Conservation (phyloP, 1,140 invertebrate species). For the Sesamia nonagrioides region DNA sequence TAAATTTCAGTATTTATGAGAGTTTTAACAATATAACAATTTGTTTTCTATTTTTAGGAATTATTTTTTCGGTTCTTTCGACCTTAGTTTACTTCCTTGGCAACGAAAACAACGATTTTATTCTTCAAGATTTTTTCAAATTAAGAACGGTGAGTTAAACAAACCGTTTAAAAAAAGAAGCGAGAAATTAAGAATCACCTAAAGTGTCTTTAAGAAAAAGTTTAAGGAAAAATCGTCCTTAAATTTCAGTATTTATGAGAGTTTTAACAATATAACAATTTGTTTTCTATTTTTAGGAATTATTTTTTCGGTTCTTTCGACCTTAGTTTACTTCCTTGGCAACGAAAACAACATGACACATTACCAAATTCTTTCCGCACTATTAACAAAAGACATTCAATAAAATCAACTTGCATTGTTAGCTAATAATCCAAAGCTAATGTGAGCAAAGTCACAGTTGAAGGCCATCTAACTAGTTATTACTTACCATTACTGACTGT, state of each 20-base stretch:
- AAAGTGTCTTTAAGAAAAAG: too few relatives aligned
- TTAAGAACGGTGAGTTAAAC: too few relatives aligned
- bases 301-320: background rate
- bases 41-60: background rate
- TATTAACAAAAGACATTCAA: background rate
- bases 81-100: background rate
- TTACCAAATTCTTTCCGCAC: background rate
- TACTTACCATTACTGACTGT: background rate
- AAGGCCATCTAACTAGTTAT: background rate
- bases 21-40: too few relatives aligned
- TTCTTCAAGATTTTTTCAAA: too few relatives aligned
- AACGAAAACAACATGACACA: background rate
- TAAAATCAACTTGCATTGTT: conserved; percentile 8
- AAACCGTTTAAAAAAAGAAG: too few relatives aligned
- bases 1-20: too few relatives aligned
- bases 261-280: too few relatives aligned
- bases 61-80: background rate
- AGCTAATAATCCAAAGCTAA: background rate
- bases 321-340: background rate
- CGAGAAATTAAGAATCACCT: too few relatives aligned
- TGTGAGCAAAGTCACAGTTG: conserved; percentile 15
- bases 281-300: background rate
- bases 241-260: too few relatives aligned
- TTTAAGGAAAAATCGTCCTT: too few relatives aligned
- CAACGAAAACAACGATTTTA: background rate